Evolutionary conservation across 1,140 invertebrate species (phyloP), one percentile per base, ranked within the genome.

Genomic region (Drosophila bocki): DNA sequence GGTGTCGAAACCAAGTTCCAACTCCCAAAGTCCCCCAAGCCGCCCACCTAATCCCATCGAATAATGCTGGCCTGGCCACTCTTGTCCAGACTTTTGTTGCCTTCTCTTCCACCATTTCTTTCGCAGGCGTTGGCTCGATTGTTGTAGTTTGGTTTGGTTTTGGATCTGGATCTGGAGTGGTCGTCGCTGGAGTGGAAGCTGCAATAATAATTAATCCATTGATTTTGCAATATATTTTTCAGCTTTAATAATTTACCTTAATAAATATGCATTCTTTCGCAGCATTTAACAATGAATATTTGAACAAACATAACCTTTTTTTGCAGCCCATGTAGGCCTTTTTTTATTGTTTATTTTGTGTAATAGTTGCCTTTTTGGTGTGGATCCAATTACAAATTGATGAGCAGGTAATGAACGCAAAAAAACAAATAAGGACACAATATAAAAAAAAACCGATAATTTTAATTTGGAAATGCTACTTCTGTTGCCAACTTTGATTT

Each of bases 61-160:
- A 48, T 67, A 44, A 45, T 56, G 33, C 64, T 60, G 61, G 75
- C 22, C 63, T 44, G 61, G 78, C n/a, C 62, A 65, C 82, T 65
- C 57, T 59, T 53, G 57, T 22, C 56, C 75, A 77, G 75, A 59
- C 53, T 70, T 69, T 63, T 70, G 51, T 75, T 56, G 35, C 50
- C 29, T 62, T 65, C 47, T 58, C 15, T 67, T 59, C 32, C 33
- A 41, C 39, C 26, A 22, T 75, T 39, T 88, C 62, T 58, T 78
- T 83, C 54, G 7, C 84, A 88, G 85, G 74, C 78, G 75, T 60
- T 84, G 54, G 51, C 65, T 59, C 35, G 53, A 70, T 83, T 80
- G 84, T 80, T 87, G 85, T 84, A 84, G 84, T 88, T 88, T 87
- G 84, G 84, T 80, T 88, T 84, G 85, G 80, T 80, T 88, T 69